Conservation (phyloP, 2,888 invertebrate genomes). For the Athrips mouffetella region DNA sequence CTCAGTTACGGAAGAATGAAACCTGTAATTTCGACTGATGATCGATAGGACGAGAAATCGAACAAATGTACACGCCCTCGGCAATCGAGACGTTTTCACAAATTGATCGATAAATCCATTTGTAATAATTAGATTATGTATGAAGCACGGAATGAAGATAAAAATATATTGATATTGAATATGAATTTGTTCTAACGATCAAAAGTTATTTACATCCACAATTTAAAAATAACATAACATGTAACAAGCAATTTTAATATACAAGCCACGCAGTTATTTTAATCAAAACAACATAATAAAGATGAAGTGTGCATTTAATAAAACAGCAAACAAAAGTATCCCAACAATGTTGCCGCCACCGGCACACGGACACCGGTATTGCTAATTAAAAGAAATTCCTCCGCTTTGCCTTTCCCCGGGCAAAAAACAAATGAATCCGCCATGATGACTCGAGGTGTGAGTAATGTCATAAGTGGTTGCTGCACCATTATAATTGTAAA, state of each 20-base stretch:
- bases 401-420: conserved; percentile 46
- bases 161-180: too few relatives aligned
- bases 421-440: conserved; percentile 56
- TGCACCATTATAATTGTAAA: conserved; percentile 58
- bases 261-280: conserved; percentile 10
- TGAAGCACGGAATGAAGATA: neutral
- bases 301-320: conserved; percentile 25
- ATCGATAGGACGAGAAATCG: conserved; percentile 48
- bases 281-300: conserved; percentile 21
- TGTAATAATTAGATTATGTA: conserved; percentile 15
- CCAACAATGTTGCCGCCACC: conserved; percentile 43
- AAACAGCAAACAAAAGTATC: conserved; percentile 33
- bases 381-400: conserved; percentile 68
- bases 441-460: conserved; percentile 63
- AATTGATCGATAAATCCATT: conserved; percentile 48
- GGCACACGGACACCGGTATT: conserved; percentile 40
- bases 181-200: too few relatives aligned
- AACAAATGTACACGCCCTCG: conserved; percentile 35
- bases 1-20: conserved; percentile 50
- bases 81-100: conserved; percentile 40
- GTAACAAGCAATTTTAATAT: conserved; percentile 12
- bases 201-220: too few relatives aligned
- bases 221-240: neutral
- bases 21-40: conserved; percentile 57
- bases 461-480: conserved; percentile 58